A percentile compares a stretch with the other conserved stretches of the same genome.
Conservation (phyloP, 2,113 vertebrate species). For the Actenoides hombroni region DNA sequence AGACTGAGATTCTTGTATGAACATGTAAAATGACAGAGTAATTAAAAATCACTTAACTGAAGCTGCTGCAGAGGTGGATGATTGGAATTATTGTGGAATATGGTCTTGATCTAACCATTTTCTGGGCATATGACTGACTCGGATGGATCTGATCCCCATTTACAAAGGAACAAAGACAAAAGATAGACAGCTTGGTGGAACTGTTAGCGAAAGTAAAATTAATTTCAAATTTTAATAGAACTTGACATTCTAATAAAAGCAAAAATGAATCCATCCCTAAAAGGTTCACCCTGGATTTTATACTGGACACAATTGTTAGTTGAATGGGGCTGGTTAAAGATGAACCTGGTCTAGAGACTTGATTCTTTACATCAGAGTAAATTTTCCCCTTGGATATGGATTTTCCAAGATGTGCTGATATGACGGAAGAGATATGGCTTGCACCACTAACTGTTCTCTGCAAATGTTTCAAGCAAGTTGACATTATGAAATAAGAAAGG, state of each 20-base stretch:
- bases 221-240: not conserved
- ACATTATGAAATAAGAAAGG: not conserved
- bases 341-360: not conserved
- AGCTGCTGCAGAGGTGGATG: not conserved
- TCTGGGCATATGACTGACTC: not conserved
- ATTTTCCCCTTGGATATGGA: not conserved
- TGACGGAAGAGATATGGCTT: not conserved
- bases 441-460: not conserved
- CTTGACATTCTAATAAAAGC: not conserved
- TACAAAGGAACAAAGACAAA: not conserved
- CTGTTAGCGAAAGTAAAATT: not conserved
- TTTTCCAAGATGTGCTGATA: not conserved
- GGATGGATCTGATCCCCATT: not conserved
- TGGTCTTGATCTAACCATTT: not conserved
- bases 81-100: not conserved
- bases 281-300: not conserved
- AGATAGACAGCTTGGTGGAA: not conserved
- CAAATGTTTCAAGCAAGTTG: not conserved
- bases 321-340: not conserved
- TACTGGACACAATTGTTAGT: not conserved
- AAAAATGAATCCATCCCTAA: not conserved
- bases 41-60: conserved; percentile 48
- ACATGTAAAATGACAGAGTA: conserved; percentile 24
- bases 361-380: not conserved
- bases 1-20: conserved; percentile 22